A percentile compares a stretch with the other conserved stretches of the same genome.
Evolutionary conservation across 2,888 invertebrate species (phyloP).

Genomic region (Hirtodrosophila confusa): DNA sequence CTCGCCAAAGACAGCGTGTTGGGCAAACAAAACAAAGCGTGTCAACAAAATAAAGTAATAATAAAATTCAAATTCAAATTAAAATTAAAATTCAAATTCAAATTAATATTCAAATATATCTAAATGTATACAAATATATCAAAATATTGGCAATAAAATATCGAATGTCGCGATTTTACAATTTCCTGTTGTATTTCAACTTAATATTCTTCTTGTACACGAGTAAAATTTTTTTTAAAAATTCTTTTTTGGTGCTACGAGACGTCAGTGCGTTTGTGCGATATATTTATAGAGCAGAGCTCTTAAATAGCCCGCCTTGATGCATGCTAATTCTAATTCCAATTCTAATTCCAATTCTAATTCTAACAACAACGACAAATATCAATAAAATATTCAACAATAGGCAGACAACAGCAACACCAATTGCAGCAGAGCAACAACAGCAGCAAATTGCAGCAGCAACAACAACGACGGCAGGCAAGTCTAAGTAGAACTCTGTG

Average conservation of each 20-base stretch:
- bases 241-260: conserved; percentile 52
- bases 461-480: conserved; percentile 45
- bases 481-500: conserved; percentile 48
- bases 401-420: conserved; percentile 16
- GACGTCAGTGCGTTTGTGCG: conserved; percentile 69
- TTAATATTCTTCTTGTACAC: not conserved
- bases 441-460: conserved; percentile 5
- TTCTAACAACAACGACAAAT: too few species aligned
- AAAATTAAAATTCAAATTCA: not conserved
- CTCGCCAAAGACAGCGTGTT: conserved; percentile 4
- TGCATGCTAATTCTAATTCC: too few species aligned
- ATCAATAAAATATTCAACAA: conserved; percentile 1
- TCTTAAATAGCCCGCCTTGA: too few species aligned
- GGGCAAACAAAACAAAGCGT: conserved; percentile 35
- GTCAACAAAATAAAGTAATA: conserved; percentile 8
- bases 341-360: too few species aligned
- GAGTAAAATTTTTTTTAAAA: conserved; percentile 38
- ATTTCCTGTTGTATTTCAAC: conserved; percentile 11
- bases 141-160: not conserved
- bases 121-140: not conserved
- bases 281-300: conserved; percentile 31
- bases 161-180: conserved; percentile 11
- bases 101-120: not conserved
- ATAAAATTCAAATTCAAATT: conserved; percentile 6
- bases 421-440: not conserved